These are phyloP conservation scores for Camponotus floridanus DNA, from an alignment of 1,140 invertebrate genomes.

Conservation along the genomic window DNA sequence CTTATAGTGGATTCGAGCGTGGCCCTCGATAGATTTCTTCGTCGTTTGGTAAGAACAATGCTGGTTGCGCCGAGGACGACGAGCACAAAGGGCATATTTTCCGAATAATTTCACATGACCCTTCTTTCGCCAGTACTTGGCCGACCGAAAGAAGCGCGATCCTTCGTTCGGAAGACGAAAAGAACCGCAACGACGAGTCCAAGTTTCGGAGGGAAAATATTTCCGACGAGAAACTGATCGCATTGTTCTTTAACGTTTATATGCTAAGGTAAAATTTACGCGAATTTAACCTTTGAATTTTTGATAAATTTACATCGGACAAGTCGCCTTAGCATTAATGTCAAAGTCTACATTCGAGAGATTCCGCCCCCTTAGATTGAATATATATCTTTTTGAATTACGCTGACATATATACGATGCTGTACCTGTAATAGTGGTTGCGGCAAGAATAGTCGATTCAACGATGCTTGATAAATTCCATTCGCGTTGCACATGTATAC, in stretches of 20 bases:
- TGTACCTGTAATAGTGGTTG: neutral
- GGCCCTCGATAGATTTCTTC: slow-evolving; percentile 68
- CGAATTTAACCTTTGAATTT: neutral
- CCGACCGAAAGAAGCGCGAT: slow-evolving; percentile 73
- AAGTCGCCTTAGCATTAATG: neutral
- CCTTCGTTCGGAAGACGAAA: slow-evolving; percentile 64
- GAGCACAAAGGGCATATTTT: slow-evolving; percentile 79
- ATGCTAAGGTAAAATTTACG: neutral
- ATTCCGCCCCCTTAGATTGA: neutral
- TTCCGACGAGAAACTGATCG: slow-evolving; percentile 11
- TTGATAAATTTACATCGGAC: slow-evolving; percentile 1
- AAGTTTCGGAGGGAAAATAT: slow-evolving; percentile 11
- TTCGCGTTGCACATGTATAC: neutral
- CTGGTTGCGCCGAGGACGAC: slow-evolving; percentile 14
- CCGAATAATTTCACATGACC: slow-evolving; percentile 81
- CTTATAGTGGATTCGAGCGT: slow-evolving; percentile 10
- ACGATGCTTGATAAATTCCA: slow-evolving; percentile 70
- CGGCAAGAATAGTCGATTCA: slow-evolving; percentile 43
- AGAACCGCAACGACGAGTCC: slow-evolving; percentile 43
- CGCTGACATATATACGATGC: neutral
- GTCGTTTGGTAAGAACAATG: slow-evolving; percentile 77
- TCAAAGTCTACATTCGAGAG: neutral
- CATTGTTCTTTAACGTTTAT: neutral
- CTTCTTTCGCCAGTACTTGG: slow-evolving; percentile 59
- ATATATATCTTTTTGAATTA: slow-evolving; percentile 7